A percentile compares a stretch with the other conserved stretches of the same genome.
Evolutionary conservation across 2,888 invertebrate genomes (phyloP).

Genomic region (Sipha maydis): DNA sequence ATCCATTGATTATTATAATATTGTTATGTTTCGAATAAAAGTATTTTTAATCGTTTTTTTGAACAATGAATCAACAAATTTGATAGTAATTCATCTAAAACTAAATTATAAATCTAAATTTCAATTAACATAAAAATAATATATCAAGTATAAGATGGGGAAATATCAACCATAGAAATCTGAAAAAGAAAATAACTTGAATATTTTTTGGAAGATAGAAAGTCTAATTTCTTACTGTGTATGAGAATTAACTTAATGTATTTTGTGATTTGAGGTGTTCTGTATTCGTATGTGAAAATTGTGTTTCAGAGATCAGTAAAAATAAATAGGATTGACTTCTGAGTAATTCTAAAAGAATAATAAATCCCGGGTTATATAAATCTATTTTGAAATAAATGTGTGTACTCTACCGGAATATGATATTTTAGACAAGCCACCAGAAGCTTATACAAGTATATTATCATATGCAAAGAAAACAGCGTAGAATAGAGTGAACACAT

Average conservation of each 20-base stretch:
- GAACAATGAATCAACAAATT: too few relatives aligned
- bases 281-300: neutral
- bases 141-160: too few relatives aligned
- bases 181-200: neutral
- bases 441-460: neutral
- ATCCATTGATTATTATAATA: neutral
- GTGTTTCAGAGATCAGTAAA: constrained; percentile 13
- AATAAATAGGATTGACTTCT: neutral
- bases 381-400: constrained; percentile 4
- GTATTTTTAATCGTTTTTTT: neutral
- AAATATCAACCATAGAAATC: too few relatives aligned
- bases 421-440: constrained; percentile 13
- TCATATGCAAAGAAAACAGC: neutral
- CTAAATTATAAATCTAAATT: too few relatives aligned
- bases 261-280: too few relatives aligned
- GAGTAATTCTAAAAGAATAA: neutral
- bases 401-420: constrained; percentile 13
- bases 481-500: neutral
- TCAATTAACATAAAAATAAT: too few relatives aligned
- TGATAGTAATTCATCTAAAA: too few relatives aligned
- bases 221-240: neutral
- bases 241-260: neutral
- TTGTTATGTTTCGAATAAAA: neutral
- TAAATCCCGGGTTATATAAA: neutral
- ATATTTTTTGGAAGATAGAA: neutral